phyloP scores from a whole-genome alignment of 2,113 vertebrate genomes.

The Glaucomys volans region DNA sequence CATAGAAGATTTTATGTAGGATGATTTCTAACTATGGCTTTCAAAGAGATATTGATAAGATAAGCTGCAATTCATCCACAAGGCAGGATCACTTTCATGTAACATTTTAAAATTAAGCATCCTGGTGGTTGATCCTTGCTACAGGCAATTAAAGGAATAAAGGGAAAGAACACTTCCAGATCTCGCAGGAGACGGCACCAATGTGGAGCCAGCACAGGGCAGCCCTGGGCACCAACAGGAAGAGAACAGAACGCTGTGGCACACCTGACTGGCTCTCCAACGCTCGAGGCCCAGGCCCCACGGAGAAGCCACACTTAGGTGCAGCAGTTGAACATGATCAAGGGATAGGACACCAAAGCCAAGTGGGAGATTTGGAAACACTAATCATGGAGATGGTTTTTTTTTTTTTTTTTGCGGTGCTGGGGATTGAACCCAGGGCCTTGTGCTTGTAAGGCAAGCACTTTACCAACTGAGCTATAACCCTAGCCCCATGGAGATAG shows the following conservation, averaged over 20 bases:
- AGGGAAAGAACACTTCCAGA: background rate
- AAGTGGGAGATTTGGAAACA: background rate
- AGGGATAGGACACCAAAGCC: background rate
- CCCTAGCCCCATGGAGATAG: background rate
- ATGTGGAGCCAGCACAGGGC: no score
- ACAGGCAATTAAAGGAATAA: background rate
- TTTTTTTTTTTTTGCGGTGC: no score
- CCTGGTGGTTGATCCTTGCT: background rate
- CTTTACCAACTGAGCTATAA: no score
- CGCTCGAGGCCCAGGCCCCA: background rate
- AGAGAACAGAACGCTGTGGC: no score
- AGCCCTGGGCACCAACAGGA: no score
- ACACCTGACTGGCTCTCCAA: background rate
- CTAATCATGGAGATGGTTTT: background rate
- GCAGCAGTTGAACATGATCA: background rate
- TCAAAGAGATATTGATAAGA: background rate
- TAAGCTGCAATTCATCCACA: background rate
- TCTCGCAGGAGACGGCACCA: background rate
- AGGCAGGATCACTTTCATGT: background rate
- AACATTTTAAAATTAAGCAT: background rate
- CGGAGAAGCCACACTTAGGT: background rate
- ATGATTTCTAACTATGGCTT: background rate
- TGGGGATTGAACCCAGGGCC: no score
- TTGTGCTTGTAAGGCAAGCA: no score
- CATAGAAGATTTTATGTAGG: background rate